Evolutionary conservation across 2,113 vertebrate genomes (phyloP), one percentile per base, ranked within the genome.

Genomic region (Lutjanus erythropterus): DNA sequence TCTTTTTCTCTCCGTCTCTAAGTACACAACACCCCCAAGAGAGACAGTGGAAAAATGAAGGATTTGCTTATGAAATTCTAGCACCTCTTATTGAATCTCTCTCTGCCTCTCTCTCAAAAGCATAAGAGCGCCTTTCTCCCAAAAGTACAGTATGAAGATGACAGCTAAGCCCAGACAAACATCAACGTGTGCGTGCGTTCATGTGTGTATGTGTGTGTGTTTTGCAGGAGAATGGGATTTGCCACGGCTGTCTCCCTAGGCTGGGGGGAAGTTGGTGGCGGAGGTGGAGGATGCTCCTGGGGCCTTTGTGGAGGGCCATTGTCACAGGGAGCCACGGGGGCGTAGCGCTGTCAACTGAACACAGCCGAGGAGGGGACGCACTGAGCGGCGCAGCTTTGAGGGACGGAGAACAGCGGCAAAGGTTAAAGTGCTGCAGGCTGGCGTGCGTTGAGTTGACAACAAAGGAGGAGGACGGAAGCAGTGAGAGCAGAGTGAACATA

Each of bases 291-390:
- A 90, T 81, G 86, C 82, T 92, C 91, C 83, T 53, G 61, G 84
- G 89, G 87, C 71, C 85, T 91, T 89, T 91, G 88, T 88, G 75
- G 84, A 88, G 85, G 91, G 78, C 83, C 86, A 91, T 92, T 91
- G 90, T 93, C 83, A 80, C 81, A 6, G 49, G 75, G 73, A 92
- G 84, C 81, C 84, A 89, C 29, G 87, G 86, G 89, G 93, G 92
- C 89, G 91, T 88, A 90, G 84, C 21, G 87, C 91, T 88, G 90
- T 94, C 91, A 93, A 58, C 82, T 64, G 68, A 87, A 89, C 87
- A 86, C 81, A 89, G 86, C 79, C 86, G 60, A 88, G 80, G 84
- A 87, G 87, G 88, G 88, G 80, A 84, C 23, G 29, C 42, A 55
- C 42, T 66, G 75, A 89, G 71, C 52, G 5, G 67, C 2, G 35